Conservation (phyloP, 2,113 vertebrate species). For the Baryphthengus martii region DNA sequence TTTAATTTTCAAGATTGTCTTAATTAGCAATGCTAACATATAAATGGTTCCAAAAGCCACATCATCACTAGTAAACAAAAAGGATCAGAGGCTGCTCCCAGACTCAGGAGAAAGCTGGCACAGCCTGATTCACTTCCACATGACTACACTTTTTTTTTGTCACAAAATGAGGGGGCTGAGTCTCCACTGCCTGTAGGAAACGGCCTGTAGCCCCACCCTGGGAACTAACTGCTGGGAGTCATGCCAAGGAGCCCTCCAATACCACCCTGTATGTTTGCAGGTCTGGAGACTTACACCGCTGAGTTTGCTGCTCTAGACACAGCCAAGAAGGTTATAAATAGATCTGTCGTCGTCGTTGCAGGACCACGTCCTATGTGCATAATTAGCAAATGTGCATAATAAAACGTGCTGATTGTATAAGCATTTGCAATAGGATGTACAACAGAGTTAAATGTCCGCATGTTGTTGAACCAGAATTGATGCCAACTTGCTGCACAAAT, state of each 20-base stretch:
- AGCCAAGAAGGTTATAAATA: background rate
- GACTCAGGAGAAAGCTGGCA: background rate
- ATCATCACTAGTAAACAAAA: rapidly evolving
- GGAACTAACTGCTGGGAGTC: background rate
- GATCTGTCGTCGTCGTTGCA: background rate
- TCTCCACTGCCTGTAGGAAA: rapidly evolving
- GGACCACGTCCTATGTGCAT: background rate
- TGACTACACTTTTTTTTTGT: background rate
- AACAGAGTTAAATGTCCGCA: background rate
- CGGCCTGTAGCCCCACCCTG: too few species aligned
- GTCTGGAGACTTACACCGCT: background rate
- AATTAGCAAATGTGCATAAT: background rate
- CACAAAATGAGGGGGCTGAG: background rate
- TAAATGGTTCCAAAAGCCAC: background rate
- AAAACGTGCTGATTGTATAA: background rate
- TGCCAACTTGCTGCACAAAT: background rate
- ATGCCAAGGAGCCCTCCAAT: background rate
- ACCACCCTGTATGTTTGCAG: background rate
- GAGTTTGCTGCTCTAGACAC: background rate
- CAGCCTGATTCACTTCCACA: background rate
- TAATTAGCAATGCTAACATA: background rate
- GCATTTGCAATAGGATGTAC: background rate
- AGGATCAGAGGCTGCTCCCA: background rate
- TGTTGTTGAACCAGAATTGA: background rate
- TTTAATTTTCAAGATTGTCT: background rate